Evolutionary conservation across 2,797 vertebrate genomes (phyloP).

Genomic region (Sebastolobus altivelis): DNA sequence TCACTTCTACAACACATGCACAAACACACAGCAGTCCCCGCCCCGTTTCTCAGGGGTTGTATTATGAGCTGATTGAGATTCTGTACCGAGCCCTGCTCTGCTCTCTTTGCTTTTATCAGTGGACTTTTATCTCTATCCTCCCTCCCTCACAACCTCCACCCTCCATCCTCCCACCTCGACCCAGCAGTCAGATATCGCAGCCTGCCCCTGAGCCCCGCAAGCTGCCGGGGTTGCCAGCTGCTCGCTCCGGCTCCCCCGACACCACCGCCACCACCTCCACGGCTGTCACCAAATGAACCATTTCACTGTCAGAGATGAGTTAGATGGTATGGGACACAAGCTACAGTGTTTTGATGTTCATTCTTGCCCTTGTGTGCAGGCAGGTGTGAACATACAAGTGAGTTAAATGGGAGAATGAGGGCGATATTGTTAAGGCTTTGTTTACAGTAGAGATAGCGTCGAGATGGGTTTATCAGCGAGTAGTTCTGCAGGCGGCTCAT

Average conservation of each 20-base stretch:
- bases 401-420: conserved; percentile 4
- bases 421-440: conserved; percentile 40
- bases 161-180: conserved; percentile 47
- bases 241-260: neutral
- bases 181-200: conserved; percentile 64
- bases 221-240: conserved; percentile 62
- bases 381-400: conserved; percentile 21
- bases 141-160: conserved; percentile 9
- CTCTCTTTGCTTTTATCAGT: conserved; percentile 74
- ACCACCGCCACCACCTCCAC: neutral
- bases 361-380: neutral
- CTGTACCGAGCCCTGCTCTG: conserved; percentile 52
- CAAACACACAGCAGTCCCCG: conserved; percentile 2
- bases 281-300: conserved; percentile 21
- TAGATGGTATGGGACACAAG: neutral
- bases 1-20: conserved; percentile 21
- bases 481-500: conserved; percentile 50
- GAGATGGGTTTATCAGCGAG: conserved; percentile 47
- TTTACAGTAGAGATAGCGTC: conserved; percentile 36
- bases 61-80: conserved; percentile 76
- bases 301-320: conserved; percentile 5
- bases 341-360: conserved; percentile 1
- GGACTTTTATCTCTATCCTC: conserved; percentile 72
- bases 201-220: conserved; percentile 54
- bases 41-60: conserved; percentile 40